phyloP scores from a whole-genome alignment of 30 jellyfish, hydroid and myxozoan species.

The Phacellophora camtschatica region DNA sequence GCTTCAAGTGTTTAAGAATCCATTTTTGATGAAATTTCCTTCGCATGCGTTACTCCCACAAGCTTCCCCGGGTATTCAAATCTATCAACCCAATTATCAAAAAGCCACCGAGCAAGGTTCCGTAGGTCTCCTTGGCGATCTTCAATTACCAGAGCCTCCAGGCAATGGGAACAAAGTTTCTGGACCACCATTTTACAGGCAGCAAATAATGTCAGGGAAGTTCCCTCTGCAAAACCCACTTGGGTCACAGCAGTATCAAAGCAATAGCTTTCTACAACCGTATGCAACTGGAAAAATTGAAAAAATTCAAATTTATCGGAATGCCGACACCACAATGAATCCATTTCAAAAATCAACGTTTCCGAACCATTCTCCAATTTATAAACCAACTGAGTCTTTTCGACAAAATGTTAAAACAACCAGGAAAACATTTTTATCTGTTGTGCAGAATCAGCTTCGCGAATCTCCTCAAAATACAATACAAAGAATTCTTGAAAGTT shows the following conservation, averaged over 20 bases:
- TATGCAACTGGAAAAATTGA: neutral
- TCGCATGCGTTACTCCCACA: constrained; percentile 1
- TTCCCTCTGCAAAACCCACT: constrained; percentile 22
- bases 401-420: neutral
- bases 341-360: neutral
- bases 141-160: constrained; percentile 76
- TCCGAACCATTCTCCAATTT: constrained; percentile 12
- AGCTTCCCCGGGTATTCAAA: neutral
- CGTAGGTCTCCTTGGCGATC: constrained; percentile 68
- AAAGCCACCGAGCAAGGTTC: constrained; percentile 49
- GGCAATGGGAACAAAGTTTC: constrained; percentile 34
- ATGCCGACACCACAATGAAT: neutral
- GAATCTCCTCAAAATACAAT: constrained; percentile 30
- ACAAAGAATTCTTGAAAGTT: constrained; percentile 21
- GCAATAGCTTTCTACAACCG: neutral
- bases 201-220: constrained; percentile 41
- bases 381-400: neutral
- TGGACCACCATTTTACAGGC: constrained; percentile 72
- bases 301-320: neutral
- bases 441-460: neutral
- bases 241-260: constrained; percentile 14
- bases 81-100: constrained; percentile 2
- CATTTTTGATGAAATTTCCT: neutral
- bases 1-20: neutral
- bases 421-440: neutral